Percentiles rank a stretch among this genome's conserved stretches.
Evolutionary conservation across 2,888 invertebrate genomes (phyloP).

Genomic region (Eupithecia exiguata): DNA sequence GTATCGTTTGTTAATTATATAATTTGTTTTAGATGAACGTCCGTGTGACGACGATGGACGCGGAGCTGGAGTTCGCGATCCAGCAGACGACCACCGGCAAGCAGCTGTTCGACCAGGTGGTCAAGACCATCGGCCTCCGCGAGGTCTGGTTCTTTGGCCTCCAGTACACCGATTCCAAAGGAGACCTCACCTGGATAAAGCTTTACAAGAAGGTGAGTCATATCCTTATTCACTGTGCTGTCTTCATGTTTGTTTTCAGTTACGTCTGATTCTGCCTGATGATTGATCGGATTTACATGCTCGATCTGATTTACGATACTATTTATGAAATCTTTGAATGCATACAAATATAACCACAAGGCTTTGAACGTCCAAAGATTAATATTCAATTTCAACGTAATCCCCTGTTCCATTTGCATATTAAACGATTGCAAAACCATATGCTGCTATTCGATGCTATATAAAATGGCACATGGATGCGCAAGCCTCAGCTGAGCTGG

Average conservation of each 20-base stretch:
- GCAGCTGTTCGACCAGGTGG: constrained; percentile 99
- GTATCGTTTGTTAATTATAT: neutral
- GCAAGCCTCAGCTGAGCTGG: constrained; percentile 32
- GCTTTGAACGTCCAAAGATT: constrained; percentile 37
- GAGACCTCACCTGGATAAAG: constrained; percentile 99
- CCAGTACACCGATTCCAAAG: constrained; percentile 99
- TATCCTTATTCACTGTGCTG: constrained; percentile 6
- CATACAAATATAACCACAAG: constrained; percentile 24
- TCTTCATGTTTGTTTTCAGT: neutral
- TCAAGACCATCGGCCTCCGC: constrained; percentile 99
- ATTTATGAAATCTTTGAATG: constrained; percentile 25
- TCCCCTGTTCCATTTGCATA: constrained; percentile 45
- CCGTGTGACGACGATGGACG: constrained; percentile 99
- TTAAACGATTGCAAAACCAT: constrained; percentile 44
- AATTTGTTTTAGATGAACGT: constrained; percentile 92
- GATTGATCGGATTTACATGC: neutral
- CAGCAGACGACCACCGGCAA: constrained; percentile 99
- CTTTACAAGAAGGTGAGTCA: constrained; percentile 98
- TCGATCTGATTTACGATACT: constrained; percentile 3
- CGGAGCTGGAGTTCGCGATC: constrained; percentile 99
- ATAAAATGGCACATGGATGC: constrained; percentile 43
- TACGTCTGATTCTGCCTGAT: neutral
- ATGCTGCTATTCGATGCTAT: constrained; percentile 41
- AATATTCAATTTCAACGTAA: constrained; percentile 24
- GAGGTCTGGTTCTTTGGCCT: constrained; percentile 99